Base-by-base conservation (phyloP, 2,797 vertebrate species). In the Alosa sapidissima region DNA sequence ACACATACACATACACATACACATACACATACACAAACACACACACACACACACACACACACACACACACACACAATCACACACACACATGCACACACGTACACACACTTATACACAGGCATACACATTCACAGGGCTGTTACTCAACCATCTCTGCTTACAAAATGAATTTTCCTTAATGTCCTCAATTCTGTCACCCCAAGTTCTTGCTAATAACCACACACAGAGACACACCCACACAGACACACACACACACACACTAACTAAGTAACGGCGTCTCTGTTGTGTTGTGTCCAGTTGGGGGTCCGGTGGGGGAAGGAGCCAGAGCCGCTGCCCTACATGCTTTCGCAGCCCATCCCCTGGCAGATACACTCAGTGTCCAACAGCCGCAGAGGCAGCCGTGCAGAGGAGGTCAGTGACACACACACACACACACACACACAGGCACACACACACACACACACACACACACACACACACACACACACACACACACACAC, bases 361-460 rank as follows among this genome's bases (percentile, higher is more conserved):
- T 97, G 96, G 97, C 96, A 97, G 91, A 84, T 98, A 86, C 96
- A 97, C 91, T 96, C 93, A 0, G 97, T 97, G 87, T 95, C 95
- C 0, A 95, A 95, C 91, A 96, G 95, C 88, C 94, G 95, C 85
- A 94, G 91, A 89, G 95, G 92, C 91, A 98, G 96, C 94, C 93
- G 93, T 81, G 90, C 91, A 85, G 95, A 96, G 0, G 95, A 97
- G 95, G 96, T 96, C 86, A 90, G 94, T 89, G 51, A 13, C n/a
- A 41, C 54, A 47, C 60, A 83, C n/a, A 78, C 41, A 54, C 65
- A 81, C 58, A 84, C 36, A 60, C 75, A 28, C 1, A 28, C 28
- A 28, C 28, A 13, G 2, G 36, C 33, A 41, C 28, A 41, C 13
- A 72, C 28, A 72, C 62, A 68, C 24, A 68, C 24, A 68, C 62